These are phyloP conservation scores for Drosophila trichaetosa DNA, from an alignment of 2,888 invertebrate genomes.

Conservation along the genomic window DNA sequence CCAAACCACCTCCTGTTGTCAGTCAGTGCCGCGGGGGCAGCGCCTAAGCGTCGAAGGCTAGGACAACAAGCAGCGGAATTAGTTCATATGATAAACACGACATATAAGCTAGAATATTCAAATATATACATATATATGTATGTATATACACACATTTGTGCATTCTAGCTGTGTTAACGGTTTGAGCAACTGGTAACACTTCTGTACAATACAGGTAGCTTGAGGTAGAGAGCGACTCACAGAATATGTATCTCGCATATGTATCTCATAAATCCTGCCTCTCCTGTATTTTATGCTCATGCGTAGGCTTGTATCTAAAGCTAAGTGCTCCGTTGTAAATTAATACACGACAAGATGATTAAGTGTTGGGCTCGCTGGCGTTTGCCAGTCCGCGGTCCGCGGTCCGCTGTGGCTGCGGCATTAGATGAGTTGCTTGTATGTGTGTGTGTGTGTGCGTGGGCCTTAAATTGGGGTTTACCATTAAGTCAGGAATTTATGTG, in stretches of 20 bases:
- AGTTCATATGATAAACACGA: conserved; percentile 40
- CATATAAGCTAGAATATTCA: neutral
- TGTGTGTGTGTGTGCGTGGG: neutral
- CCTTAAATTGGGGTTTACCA: conserved; percentile 8
- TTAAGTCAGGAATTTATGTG: conserved; percentile 30
- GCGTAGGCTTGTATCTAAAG: conserved; percentile 2
- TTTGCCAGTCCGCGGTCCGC: conserved; percentile 8
- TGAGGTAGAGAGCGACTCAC: conserved; percentile 1
- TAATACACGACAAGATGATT: conserved; percentile 42
- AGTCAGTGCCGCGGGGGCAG: conserved; percentile 40
- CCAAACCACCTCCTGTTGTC: conserved; percentile 18
- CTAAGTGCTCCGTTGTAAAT: conserved; percentile 22
- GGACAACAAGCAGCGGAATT: conserved; percentile 42
- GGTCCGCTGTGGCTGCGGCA: neutral
- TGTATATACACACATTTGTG: neutral
- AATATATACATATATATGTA: neutral
- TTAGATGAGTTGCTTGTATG: conserved; percentile 20
- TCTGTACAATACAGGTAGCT: neutral
- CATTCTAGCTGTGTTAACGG: conserved; percentile 22
- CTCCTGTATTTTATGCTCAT: conserved; percentile 9
- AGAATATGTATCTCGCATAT: conserved; percentile 4
- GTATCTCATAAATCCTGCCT: conserved; percentile 32
- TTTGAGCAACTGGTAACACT: conserved; percentile 2
- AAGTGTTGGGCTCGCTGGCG: conserved; percentile 22
- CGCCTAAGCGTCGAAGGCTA: neutral